These are phyloP conservation scores for Lota lota DNA, from an alignment of 2,113 vertebrate species.

Conservation along the genomic window DNA sequence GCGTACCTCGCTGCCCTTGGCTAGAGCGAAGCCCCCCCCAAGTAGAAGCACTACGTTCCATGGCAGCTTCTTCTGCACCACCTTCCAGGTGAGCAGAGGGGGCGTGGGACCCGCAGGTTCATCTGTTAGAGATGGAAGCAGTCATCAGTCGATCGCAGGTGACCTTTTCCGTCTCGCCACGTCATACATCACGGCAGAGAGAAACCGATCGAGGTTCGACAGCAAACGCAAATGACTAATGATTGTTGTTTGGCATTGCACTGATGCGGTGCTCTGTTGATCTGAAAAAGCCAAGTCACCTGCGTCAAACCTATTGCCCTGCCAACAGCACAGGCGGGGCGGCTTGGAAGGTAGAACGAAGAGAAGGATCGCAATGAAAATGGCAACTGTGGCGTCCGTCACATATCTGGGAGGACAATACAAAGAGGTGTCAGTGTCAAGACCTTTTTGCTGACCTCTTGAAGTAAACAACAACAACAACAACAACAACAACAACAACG, in stretches of 20 bases:
- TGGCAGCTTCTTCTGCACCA: conserved; percentile 86
- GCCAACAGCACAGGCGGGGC: conserved; percentile 72
- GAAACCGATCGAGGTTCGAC: too few species aligned
- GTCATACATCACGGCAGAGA: too few species aligned
- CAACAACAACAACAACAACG: neutral
- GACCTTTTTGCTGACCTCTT: neutral
- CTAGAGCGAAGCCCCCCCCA: conserved; percentile 95
- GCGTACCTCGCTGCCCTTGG: conserved; percentile 90
- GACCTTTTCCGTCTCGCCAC: neutral
- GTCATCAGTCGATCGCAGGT: neutral
- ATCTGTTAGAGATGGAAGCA: neutral
- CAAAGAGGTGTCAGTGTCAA: conserved; percentile 7
- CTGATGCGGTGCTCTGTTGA: too few species aligned
- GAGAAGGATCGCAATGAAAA: conserved; percentile 83
- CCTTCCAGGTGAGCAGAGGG: conserved; percentile 87
- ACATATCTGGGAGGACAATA: conserved; percentile 73
- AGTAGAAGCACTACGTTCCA: conserved; percentile 94
- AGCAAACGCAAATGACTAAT: too few species aligned
- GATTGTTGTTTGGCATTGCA: too few species aligned
- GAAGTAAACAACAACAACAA: neutral
- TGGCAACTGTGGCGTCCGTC: conserved; percentile 84
- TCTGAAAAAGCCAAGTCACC: conserved; percentile 38
- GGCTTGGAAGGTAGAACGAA: conserved; percentile 86
- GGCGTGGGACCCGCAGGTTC: conserved; percentile 25
- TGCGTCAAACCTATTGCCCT: conserved; percentile 53